A percentile compares a stretch with the other conserved stretches of the same genome.
phyloP scores from a whole-genome alignment of 2,113 vertebrate genomes.

The Myiozetetes cayanensis region DNA sequence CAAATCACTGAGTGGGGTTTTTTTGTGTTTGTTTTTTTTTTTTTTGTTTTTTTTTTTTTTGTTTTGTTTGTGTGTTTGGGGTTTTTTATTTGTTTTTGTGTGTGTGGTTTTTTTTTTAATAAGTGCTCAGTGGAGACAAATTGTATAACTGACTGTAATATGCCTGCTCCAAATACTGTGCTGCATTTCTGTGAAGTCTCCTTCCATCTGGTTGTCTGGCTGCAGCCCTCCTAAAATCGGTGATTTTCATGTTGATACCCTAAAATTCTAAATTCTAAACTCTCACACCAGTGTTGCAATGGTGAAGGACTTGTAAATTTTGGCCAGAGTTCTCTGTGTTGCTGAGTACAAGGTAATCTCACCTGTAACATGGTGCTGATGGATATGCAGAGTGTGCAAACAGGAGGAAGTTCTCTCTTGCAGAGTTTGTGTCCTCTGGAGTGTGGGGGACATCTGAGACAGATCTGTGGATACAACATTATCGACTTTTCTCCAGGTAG shows the following conservation, averaged over 20 bases:
- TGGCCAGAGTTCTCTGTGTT: background rate
- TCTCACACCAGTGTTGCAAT: background rate
- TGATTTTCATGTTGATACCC: background rate
- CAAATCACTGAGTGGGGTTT: background rate
- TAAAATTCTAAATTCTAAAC: background rate
- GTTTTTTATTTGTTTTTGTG: too few species aligned
- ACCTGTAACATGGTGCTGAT: background rate
- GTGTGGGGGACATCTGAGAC: background rate
- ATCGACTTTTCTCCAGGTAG: background rate
- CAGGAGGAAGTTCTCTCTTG: background rate
- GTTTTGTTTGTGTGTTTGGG: too few species aligned
- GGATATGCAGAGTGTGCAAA: background rate
- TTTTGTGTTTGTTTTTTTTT: too few species aligned
- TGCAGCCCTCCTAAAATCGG: background rate
- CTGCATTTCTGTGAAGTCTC: background rate
- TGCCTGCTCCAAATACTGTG: background rate
- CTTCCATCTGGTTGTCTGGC: background rate
- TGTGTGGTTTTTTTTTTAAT: background rate
- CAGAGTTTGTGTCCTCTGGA: background rate
- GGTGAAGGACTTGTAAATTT: background rate
- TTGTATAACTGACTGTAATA: background rate
- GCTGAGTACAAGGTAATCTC: background rate
- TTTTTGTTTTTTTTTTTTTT: too few species aligned
- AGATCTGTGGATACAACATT: accelerated
- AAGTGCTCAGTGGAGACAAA: background rate